Evolutionary conservation across 1,140 invertebrate genomes (phyloP), one percentile per base, ranked within the genome.

Genomic region (Papilio glaucus): DNA sequence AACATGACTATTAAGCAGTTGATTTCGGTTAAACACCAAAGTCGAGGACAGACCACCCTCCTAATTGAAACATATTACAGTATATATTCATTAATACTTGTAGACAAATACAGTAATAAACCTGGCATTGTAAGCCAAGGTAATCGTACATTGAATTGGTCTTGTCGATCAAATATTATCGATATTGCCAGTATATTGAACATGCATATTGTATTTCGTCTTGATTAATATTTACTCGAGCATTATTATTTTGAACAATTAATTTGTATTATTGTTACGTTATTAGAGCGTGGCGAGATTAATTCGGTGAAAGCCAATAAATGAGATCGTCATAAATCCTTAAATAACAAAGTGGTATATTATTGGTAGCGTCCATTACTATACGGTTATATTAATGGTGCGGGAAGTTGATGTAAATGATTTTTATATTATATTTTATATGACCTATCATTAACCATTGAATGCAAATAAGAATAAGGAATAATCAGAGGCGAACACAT

Each of bases 131-230:
- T 69, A 49, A 53, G n/a, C 42, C 45, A 49, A 69, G 26, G 45
- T 69, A 69, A 69, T 68, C 13, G 65, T 53, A n/a, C 45, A 37
- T 53, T 69, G 26, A 53, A 69, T 69, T 53, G 67, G 29, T 69
- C 45, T 49, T 69, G 67, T 53, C 67, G 53, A 69, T 69, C 42
- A 53, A 69, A 69, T 69, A 69, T 69, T 38, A 69, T 37, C 21
- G 15, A 33, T 49, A 26, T 53, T 69, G 26, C 29, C 45, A 65
- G 41, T 42, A 33, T 33, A 69, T 69, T 69, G 67, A 69, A 53
- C 42, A 33, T 53, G 67, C 67, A 69, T 69, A 69, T 53, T 69
- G 29, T 69, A 53, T 69, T 53, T 49, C 67, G 45, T 69, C 42
- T 69, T 53, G 29, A 69, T 69, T 69, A 42, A 29, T 49, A 69